Conservation (phyloP, 2,888 invertebrate genomes). For the Epistrophe eligans region DNA sequence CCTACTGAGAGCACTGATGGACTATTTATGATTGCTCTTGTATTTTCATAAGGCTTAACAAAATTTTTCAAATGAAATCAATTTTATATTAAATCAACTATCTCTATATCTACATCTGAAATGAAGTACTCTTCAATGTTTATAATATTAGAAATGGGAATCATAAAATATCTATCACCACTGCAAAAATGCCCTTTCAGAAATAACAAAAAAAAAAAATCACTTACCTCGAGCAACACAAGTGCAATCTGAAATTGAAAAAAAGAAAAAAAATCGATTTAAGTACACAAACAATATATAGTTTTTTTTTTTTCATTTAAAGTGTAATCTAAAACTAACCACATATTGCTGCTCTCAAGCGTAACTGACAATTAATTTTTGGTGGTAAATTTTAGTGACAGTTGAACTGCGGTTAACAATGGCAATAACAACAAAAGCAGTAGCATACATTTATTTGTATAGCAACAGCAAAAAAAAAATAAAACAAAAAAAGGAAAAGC, state of each 20-base stretch:
- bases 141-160: neutral
- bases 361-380: conserved; percentile 49
- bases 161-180: no score
- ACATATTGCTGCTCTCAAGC: conserved; percentile 34
- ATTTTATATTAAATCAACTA: neutral
- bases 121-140: neutral
- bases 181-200: no score
- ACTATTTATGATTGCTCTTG: no score
- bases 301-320: conserved; percentile 6
- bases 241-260: neutral
- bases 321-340: conserved; percentile 37
- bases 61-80: neutral
- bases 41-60: no score
- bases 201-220: no score
- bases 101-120: neutral
- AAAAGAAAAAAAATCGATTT: neutral
- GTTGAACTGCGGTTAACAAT: conserved; percentile 36
- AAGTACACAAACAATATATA: neutral
- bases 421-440: conserved; percentile 23
- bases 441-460: neutral
- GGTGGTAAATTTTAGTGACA: conserved; percentile 39
- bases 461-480: neutral
- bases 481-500: neutral
- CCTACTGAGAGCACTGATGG: no score
- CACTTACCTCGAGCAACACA: neutral